A percentile compares a stretch with the other conserved stretches of the same genome.
phyloP scores from a whole-genome alignment of 1,140 invertebrate species.

The Bombus haemorrhoidalis region DNA sequence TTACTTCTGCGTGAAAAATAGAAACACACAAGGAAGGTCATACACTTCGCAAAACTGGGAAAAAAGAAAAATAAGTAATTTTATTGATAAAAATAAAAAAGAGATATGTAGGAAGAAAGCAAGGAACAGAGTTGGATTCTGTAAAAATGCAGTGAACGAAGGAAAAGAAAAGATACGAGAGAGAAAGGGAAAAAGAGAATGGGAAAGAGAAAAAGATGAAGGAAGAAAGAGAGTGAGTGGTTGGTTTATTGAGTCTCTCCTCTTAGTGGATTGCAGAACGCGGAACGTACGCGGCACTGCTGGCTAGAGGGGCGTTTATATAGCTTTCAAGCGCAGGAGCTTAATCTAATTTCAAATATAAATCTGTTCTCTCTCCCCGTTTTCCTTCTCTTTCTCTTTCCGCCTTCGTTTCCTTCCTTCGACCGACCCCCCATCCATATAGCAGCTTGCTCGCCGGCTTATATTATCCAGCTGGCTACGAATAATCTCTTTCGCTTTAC shows the following conservation, averaged over 20 bases:
- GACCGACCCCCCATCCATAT: slow-evolving; percentile 62
- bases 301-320: slow-evolving; percentile 79
- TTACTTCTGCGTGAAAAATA: slow-evolving; percentile 21
- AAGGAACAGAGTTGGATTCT: slow-evolving; percentile 32
- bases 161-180: background rate
- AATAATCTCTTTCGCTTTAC: slow-evolving; percentile 75
- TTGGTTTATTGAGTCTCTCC: slow-evolving; percentile 81
- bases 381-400: slow-evolving; percentile 67
- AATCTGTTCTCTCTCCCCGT: slow-evolving; percentile 76
- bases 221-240: slow-evolving; percentile 77
- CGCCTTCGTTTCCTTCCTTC: slow-evolving; percentile 49
- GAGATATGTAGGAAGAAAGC: slow-evolving; percentile 16
- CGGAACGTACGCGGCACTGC: slow-evolving; percentile 67
- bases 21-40: background rate
- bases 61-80: slow-evolving; percentile 25
- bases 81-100: slow-evolving; percentile 37
- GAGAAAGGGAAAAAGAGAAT: slow-evolving; percentile 47
- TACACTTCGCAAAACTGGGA: background rate
- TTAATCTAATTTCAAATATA: slow-evolving; percentile 83
- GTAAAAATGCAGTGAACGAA: background rate
- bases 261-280: slow-evolving; percentile 73
- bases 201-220: slow-evolving; percentile 62
- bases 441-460: slow-evolving; percentile 69
- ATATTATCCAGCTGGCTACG: slow-evolving; percentile 72
- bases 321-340: slow-evolving; percentile 82